phyloP scores from a whole-genome alignment of 2,888 invertebrate genomes.

The Synanthedon andrenaeformis region DNA sequence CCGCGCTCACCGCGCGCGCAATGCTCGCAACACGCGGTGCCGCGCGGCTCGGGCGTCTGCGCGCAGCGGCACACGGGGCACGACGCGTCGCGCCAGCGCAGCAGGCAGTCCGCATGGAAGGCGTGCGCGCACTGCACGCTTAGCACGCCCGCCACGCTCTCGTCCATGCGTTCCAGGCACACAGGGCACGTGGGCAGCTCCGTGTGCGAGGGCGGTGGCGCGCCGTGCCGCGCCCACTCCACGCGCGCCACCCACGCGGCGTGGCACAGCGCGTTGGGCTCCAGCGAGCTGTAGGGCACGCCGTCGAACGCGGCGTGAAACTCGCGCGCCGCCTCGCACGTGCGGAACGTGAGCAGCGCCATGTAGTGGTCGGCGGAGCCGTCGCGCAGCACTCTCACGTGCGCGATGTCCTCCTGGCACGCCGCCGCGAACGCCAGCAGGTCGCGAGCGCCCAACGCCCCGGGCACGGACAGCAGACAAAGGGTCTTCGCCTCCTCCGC shows the following conservation, averaged over 20 bases:
- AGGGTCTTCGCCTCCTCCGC: conserved; percentile 84
- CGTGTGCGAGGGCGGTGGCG: conserved; percentile 80
- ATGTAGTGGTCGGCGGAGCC: conserved; percentile 97
- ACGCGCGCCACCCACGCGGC: conserved; percentile 95
- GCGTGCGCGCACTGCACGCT: conserved; percentile 99
- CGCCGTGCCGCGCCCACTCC: conserved; percentile 85
- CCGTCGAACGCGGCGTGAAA: conserved; percentile 96
- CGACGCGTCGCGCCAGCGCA: conserved; percentile 96
- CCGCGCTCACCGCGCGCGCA: conserved; percentile 73
- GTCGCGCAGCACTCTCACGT: conserved; percentile 91
- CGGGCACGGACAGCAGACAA: conserved; percentile 90
- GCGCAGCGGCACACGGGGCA: conserved; percentile 97
- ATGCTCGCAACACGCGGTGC: conserved; percentile 76
- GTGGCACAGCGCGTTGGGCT: conserved; percentile 91
- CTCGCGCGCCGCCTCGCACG: conserved; percentile 84
- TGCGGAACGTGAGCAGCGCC: conserved; percentile 89
- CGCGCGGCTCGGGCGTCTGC: conserved; percentile 84
- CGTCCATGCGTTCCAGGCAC: conserved; percentile 96
- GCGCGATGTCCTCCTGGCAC: conserved; percentile 88
- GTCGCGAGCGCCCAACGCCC: conserved; percentile 92
- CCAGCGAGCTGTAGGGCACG: conserved; percentile 91
- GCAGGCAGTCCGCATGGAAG: conserved; percentile 95
- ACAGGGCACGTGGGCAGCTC: conserved; percentile 98
- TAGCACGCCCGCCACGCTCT: conserved; percentile 96
- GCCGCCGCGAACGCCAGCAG: conserved; percentile 94